Conservation (phyloP, 2,888 invertebrate species). For the Panopea generosa region DNA sequence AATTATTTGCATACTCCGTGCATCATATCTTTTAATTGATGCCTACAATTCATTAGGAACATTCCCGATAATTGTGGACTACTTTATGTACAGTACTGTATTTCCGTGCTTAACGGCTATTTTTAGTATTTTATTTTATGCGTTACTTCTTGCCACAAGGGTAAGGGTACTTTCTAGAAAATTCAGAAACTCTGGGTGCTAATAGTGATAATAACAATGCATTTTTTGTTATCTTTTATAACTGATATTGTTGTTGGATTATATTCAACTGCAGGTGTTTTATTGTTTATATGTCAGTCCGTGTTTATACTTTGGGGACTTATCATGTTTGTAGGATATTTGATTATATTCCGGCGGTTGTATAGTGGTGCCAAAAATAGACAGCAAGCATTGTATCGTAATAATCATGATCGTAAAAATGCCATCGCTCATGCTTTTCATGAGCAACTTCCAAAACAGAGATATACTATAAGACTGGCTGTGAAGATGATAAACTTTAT, state of each 20-base stretch:
- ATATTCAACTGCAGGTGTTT: slow-evolving; percentile 67
- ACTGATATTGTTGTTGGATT: slow-evolving; percentile 89
- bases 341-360: slow-evolving; percentile 85
- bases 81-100: slow-evolving; percentile 93
- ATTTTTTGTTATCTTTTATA: slow-evolving; percentile 92
- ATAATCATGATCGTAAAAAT: slow-evolving; percentile 31
- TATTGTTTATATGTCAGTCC: slow-evolving; percentile 88
- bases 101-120: slow-evolving; percentile 95
- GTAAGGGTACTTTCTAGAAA: slow-evolving; percentile 84
- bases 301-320: slow-evolving; percentile 94
- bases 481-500: slow-evolving; percentile 88
- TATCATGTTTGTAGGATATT: slow-evolving; percentile 93
- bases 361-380: slow-evolving; percentile 79
- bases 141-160: slow-evolving; percentile 92
- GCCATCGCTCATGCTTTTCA: slow-evolving; percentile 27
- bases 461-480: slow-evolving; percentile 90
- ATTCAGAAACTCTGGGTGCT: slow-evolving; percentile 92
- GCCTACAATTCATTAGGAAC: slow-evolving; percentile 95
- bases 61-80: slow-evolving; percentile 91
- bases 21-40: slow-evolving; percentile 95
- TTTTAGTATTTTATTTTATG: slow-evolving; percentile 94
- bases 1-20: slow-evolving; percentile 90
- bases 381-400: slow-evolving; percentile 76
- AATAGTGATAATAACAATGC: slow-evolving; percentile 91
- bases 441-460: slow-evolving; percentile 56